A percentile compares a stretch with the other conserved stretches of the same genome.
Evolutionary conservation across 2,797 vertebrate genomes (phyloP).

Genomic region (Hyperoplus lanceolatus): DNA sequence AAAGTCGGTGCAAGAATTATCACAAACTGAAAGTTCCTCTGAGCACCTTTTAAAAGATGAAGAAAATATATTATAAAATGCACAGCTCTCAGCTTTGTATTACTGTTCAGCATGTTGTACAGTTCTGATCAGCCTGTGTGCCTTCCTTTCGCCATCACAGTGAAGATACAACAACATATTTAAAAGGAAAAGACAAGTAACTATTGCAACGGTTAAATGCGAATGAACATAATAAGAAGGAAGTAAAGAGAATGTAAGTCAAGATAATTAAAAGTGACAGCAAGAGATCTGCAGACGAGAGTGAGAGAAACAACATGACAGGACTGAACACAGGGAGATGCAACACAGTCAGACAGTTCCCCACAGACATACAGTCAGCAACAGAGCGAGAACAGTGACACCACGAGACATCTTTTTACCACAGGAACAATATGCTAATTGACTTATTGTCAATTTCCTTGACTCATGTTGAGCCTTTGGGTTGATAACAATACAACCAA

Average conservation of each 20-base stretch:
- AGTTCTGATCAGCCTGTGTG: neutral
- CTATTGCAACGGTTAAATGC: slow-evolving; percentile 13
- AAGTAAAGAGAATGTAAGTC: slow-evolving; percentile 21
- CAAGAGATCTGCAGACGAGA: slow-evolving; percentile 30
- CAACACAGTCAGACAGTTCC: slow-evolving; percentile 29
- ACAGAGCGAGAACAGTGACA: slow-evolving; percentile 36
- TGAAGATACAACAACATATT: neutral
- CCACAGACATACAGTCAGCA: slow-evolving; percentile 27
- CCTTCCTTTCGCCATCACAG: neutral
- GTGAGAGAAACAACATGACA: slow-evolving; percentile 52
- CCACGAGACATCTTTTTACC: slow-evolving; percentile 29
- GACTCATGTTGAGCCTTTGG: neutral
- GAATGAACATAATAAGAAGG: neutral
- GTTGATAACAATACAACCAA: too few relatives aligned
- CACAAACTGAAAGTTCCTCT: too few relatives aligned
- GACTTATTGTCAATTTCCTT: neutral
- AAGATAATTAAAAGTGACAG: slow-evolving; percentile 39
- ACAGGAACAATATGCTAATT: neutral
- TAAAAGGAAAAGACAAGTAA: neutral
- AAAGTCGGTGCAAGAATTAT: too few relatives aligned
- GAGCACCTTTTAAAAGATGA: too few relatives aligned
- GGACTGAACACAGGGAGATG: slow-evolving; percentile 36
- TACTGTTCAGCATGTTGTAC: neutral
- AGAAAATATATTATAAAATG: too few relatives aligned
- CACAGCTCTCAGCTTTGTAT: neutral